Base-by-base conservation (phyloP, 2,113 vertebrate genomes). In the Candoia aspera region DNA sequence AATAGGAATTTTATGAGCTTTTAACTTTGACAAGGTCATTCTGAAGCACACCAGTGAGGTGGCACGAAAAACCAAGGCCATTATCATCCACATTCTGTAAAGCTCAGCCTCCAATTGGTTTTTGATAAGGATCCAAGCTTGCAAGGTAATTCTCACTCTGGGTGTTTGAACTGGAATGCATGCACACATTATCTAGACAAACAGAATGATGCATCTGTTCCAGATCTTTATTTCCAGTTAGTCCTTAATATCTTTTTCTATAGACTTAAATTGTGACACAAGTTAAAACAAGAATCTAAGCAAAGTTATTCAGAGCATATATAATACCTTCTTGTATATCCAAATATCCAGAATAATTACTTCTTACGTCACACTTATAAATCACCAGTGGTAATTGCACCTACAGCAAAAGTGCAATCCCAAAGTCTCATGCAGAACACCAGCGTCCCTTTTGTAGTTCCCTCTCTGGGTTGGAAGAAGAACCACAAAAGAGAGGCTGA, bases 21-120 rank as follows among this genome's bases (percentile, higher is more conserved):
- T 98, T 98, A 98, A 96, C 96, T 97, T 97, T 98, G 97, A 98
- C 97, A 98, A 97, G 97, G 98, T 97, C 97, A 97, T 94, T 95
- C 95, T 94, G 95, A 96, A 97, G 93, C 68, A 0, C 93, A 96
- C 94, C 94, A 94, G 93, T 95, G 95, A 94, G 95, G 96, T 96
- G 97, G 95, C 95, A 95, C 89, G 92, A 95, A 97, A 97, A 97
- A 95, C 95, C 92, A 73, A 33, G 92, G 91, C 95, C 54, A 0
- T 97, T 92, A 96, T 97, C 96, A 97, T 92, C 89, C 3, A 0
- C 93, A 94, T 96, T 95, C 94, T 96, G 0, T 95, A 94, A 86
- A 90, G 92, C 53, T 93, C 92, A 58, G 96, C 90, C 94, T 97
- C 94, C 8, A 84, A 86, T 0, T 95, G 53, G 86, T 87, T 94